Evolutionary conservation across 2,888 invertebrate species (phyloP), one percentile per base, ranked within the genome.

Genomic region (Drosophila suboccidentalis): DNA sequence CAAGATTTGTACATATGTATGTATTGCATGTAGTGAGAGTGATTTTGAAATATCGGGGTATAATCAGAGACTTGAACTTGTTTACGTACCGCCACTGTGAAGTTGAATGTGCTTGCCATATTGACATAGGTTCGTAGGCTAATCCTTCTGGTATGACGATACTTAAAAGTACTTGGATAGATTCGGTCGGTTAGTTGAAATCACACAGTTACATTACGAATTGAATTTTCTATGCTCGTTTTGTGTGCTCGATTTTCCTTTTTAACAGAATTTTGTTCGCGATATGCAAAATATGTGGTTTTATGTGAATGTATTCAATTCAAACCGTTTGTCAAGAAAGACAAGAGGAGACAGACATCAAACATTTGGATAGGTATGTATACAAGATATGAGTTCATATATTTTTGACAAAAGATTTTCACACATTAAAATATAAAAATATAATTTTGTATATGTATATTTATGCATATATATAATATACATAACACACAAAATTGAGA

Each of bases 81-180:
- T 15, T 41, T 60, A 75, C 74, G 46, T 36, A 83, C 83, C 81
- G 70, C 38, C n/a, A 49, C 50, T 47, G 72, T 78, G 54, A 83
- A 61, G 55, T 58, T 83, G 50, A 83, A 74, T 13, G 58, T 73
- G n/a, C 77, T 74, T 13, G 83, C 72, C 83, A 83, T 83, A 54
- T 69, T 73, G 13, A n/a, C 6, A 38, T 6, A 29, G 11, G 2
- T 9, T 15, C 6, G 0, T 5, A 5, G 22, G n/a, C 11, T 22
- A 15, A 22, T 67, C 15, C 39, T 54, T 36, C 13, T 5, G 9
- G n/a, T 34, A 34, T 51, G 19, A 38, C 29, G 26, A 32, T 55
- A 44, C 26, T n/a, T 62, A 32, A 5, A 11, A 13, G 13, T 22
- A 44, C 22, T 22, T 44, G 17, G 19, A 19, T 43, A 17, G 41